A percentile compares a stretch with the other conserved stretches of the same genome.
These are phyloP conservation scores for Amblyopsis rosae DNA, from an alignment of 2,113 vertebrate genomes.

Conservation along the genomic window DNA sequence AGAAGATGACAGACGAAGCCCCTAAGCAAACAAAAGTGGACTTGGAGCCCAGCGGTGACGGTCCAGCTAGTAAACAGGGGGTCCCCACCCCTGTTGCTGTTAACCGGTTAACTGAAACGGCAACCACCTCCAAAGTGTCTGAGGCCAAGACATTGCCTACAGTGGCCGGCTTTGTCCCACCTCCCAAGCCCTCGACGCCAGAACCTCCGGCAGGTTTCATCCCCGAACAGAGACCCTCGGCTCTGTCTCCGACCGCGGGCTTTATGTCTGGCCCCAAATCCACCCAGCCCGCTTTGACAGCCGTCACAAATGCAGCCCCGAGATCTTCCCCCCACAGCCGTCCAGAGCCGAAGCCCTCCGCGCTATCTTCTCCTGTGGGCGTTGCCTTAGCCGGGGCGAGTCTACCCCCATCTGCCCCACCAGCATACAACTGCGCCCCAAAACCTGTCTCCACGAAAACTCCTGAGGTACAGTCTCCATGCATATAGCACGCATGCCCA, in stretches of 20 bases:
- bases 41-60: conserved; percentile 8
- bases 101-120: conserved; percentile 1
- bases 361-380: not conserved
- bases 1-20: conserved; percentile 25
- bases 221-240: conserved; percentile 9
- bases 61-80: conserved; percentile 17
- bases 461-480: conserved; percentile 63
- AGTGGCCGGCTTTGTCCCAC: conserved; percentile 46
- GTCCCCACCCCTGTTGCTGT: not conserved
- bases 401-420: conserved; percentile 16
- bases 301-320: not conserved
- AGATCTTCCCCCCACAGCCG: conserved; percentile 19
- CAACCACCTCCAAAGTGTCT: conserved; percentile 33
- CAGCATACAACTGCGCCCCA: conserved; percentile 28
- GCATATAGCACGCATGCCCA: conserved; percentile 25
- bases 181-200: conserved; percentile 37
- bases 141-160: conserved; percentile 38
- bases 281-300: not conserved
- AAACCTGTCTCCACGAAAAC: conserved; percentile 42
- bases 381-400: not conserved
- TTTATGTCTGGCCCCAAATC: conserved; percentile 48
- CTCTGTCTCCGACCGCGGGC: conserved; percentile 41
- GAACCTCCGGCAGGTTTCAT: conserved; percentile 27
- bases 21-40: conserved; percentile 9
- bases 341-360: conserved; percentile 8